These are phyloP conservation scores for Hirudinaria manillensis DNA, from an alignment of 2,888 invertebrate species.

Conservation along the genomic window DNA sequence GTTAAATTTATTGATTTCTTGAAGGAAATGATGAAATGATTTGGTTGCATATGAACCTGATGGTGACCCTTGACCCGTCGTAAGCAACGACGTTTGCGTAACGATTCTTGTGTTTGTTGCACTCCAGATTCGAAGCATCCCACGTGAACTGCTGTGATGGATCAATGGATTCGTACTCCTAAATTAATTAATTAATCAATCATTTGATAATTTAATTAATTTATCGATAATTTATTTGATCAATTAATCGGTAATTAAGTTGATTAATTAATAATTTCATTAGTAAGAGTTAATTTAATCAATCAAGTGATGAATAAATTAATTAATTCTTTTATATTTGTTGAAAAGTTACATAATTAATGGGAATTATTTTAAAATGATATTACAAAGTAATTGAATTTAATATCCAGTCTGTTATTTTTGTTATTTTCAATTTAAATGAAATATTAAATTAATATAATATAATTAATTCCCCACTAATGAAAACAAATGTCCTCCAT, in stretches of 20 bases:
- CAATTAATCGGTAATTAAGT: no score
- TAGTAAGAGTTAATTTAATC: no score
- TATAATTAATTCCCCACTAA: slow-evolving; percentile 62
- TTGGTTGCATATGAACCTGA: slow-evolving; percentile 2
- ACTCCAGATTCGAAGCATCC: slow-evolving; percentile 96
- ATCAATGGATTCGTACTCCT: slow-evolving; percentile 95
- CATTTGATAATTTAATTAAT: neutral
- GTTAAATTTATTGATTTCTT: neutral
- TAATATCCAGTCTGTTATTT: no score
- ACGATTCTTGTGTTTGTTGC: slow-evolving; percentile 95
- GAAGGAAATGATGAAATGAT: neutral
- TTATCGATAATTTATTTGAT: neutral
- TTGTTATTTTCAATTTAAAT: no score
- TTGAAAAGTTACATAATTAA: no score
- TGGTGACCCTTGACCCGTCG: slow-evolving; percentile 69
- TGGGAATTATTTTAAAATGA: no score
- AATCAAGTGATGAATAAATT: no score
- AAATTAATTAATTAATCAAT: slow-evolving; percentile 64
- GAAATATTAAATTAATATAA: neutral
- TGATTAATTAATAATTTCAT: no score
- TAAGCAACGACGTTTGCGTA: slow-evolving; percentile 99
- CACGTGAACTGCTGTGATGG: slow-evolving; percentile 99
- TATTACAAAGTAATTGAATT: no score
- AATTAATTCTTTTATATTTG: no score
- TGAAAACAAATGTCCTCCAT: slow-evolving; percentile 93